Evolutionary conservation across 2,797 vertebrate genomes (phyloP), one percentile per base, ranked within the genome.

Genomic region (Hippoglossus hippoglossus): DNA sequence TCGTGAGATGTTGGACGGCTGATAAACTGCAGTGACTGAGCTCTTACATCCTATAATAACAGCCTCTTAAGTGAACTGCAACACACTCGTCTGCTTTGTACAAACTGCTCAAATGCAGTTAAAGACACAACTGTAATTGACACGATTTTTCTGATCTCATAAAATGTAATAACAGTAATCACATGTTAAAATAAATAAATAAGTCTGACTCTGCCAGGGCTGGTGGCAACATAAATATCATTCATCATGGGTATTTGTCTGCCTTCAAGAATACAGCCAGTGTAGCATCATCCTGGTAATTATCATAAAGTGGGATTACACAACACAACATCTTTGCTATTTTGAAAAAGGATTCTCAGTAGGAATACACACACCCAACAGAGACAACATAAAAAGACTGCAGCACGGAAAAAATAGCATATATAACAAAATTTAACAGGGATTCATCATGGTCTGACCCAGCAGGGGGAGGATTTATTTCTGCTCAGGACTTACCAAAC

Each of bases 371-470:
- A 21, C 57, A 57, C 6, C 25, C 47, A 19, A 65, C 22, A 25
- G 24, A 77, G 56, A 39, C 46, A n/a, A 2, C 36, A 57, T 49
- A 41, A 41, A 36, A 19, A 70, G 61, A 50, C 31, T 28, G 65
- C 61, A 60, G 56, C 61, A 49, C n/a, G 65, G 63, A 60, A 63
- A 8, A 80, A 64, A 51, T 3, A 44, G 58, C 57, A 62, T 57
- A 61, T 66, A 62, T 28, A 71, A 47, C 6, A 10, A n/a, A 51
- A 75, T 73, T 49, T 76, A 60, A 24, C 41, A 71, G 60, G 49
- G 63, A 80, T 80, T 77, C 55, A 59, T 73, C 61, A 39, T 53
- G 47, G 67, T 75, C 63, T 64, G 76, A 75, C 69, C 51, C 53
- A 64, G 63, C 63, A 69, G 72, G 4, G 1, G 36, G 21, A 21